Percentiles rank a stretch among this genome's conserved stretches.
Conservation (phyloP, 2,888 invertebrate species). For the Latrodectus elegans region DNA sequence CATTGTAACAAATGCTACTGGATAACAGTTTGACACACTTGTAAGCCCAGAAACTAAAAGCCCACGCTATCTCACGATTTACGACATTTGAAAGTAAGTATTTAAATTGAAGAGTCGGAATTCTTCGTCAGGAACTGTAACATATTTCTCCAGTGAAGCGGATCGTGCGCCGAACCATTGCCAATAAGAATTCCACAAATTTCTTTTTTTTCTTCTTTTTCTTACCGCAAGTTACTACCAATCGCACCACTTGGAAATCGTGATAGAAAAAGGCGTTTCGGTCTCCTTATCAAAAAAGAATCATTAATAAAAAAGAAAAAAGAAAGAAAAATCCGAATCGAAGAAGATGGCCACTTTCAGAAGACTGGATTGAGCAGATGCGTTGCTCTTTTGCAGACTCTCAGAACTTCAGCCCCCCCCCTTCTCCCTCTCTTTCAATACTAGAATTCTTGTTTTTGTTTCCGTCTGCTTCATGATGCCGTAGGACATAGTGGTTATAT, state of each 20-base stretch:
- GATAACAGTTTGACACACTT: no score
- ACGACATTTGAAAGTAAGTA: no score
- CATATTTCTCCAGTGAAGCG: no score
- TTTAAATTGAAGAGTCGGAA: no score
- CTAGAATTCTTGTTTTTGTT: conserved; percentile 25
- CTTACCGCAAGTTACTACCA: no score
- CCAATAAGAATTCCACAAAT: no score
- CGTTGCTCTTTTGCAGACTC: neutral
- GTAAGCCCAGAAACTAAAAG: no score
- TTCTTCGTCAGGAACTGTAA: no score
- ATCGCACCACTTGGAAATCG: conserved; percentile 12
- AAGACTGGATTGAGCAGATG: conserved; percentile 2
- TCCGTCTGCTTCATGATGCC: conserved; percentile 42
- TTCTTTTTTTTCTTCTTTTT: no score
- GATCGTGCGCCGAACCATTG: no score
- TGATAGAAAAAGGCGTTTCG: conserved; percentile 65
- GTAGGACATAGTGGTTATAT: conserved; percentile 31
- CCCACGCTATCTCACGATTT: no score
- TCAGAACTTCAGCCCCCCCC: neutral
- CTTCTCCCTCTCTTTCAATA: neutral
- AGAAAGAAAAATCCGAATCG: neutral
- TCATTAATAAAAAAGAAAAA: neutral
- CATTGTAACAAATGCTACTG: no score
- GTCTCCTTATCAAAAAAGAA: conserved; percentile 55
- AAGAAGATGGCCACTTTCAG: conserved; percentile 21